phyloP scores from a whole-genome alignment of 2,888 invertebrate species.

The Pherbina coryleti region DNA sequence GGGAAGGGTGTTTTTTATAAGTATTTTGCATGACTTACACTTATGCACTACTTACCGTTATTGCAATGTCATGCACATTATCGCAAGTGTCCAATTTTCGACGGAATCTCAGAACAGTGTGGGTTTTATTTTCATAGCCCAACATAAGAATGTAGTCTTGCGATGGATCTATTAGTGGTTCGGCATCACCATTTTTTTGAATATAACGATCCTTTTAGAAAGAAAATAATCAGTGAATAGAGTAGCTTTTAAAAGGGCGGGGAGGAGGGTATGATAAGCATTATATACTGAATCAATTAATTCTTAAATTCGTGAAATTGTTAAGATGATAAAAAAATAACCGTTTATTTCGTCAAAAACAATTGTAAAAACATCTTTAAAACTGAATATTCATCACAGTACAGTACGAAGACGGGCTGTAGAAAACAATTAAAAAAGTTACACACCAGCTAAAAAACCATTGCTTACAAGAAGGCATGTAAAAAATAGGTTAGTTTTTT shows the following conservation, averaged over 20 bases:
- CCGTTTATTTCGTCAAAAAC: too few species aligned
- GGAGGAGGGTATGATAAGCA: too few species aligned
- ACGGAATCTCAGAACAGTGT: slow-evolving; percentile 83
- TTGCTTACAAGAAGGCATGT: too few species aligned
- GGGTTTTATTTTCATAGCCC: slow-evolving; percentile 84
- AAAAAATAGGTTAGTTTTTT: too few species aligned
- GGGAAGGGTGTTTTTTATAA: neutral
- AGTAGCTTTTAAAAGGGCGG: neutral
- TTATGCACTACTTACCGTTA: slow-evolving; percentile 73
- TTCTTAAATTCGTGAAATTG: too few species aligned
- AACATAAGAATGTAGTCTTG: slow-evolving; percentile 84
- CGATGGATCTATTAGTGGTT: slow-evolving; percentile 79
- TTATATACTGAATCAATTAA: too few species aligned
- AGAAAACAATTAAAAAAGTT: too few species aligned
- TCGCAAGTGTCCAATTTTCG: slow-evolving; percentile 85
- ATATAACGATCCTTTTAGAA: slow-evolving; percentile 80
- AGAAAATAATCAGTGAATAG: slow-evolving; percentile 10
- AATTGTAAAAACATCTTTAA: too few species aligned
- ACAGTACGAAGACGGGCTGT: too few species aligned
- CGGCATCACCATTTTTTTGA: slow-evolving; percentile 73
- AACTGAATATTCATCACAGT: too few species aligned
- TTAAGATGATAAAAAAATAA: too few species aligned
- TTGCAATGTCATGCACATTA: slow-evolving; percentile 75
- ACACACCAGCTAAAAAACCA: too few species aligned
- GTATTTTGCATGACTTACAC: neutral